Percentiles rank a stretch among this genome's conserved stretches.
These are phyloP conservation scores for Melipona beecheii DNA, from an alignment of 2,888 invertebrate genomes.

Conservation along the genomic window DNA sequence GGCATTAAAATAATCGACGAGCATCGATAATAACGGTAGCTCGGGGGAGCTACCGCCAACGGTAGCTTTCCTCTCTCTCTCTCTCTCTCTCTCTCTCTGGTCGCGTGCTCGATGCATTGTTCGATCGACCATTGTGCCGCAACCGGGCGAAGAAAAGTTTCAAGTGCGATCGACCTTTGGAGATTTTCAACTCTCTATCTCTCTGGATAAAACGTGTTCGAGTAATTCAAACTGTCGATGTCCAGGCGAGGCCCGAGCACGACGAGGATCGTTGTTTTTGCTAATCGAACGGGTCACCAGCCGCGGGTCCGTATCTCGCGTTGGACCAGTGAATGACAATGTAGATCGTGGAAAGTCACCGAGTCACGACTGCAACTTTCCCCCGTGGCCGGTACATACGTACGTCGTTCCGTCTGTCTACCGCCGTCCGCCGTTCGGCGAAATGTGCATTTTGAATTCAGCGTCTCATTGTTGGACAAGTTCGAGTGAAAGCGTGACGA, in stretches of 20 bases:
- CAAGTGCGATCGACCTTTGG: slow-evolving; percentile 45
- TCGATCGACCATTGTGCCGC: slow-evolving; percentile 50
- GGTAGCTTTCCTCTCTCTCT: not conserved
- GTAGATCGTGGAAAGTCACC: slow-evolving; percentile 61
- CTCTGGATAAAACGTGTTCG: not conserved
- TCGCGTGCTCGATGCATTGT: slow-evolving; percentile 52
- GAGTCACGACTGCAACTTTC: slow-evolving; percentile 62
- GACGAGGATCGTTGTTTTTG: slow-evolving; percentile 33
- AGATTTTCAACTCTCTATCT: slow-evolving; percentile 9
- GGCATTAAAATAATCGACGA: slow-evolving; percentile 47
- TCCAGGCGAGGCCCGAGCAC: not conserved
- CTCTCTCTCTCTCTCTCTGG: not conserved
- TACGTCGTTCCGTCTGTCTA: slow-evolving; percentile 21
- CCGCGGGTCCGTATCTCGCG: slow-evolving; percentile 4
- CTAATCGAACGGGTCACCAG: slow-evolving; percentile 30
- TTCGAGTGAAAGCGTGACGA: slow-evolving; percentile 67
- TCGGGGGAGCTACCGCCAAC: slow-evolving; percentile 29
- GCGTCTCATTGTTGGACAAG: slow-evolving; percentile 63
- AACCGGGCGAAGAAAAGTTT: slow-evolving; percentile 34
- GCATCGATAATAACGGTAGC: slow-evolving; percentile 51
- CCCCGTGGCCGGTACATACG: slow-evolving; percentile 8
- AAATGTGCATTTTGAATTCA: slow-evolving; percentile 61
- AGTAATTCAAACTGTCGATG: slow-evolving; percentile 1
- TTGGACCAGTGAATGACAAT: slow-evolving; percentile 49
- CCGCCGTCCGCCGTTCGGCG: slow-evolving; percentile 44